phyloP scores from a whole-genome alignment of 2,113 vertebrate species.

The Cavia aperea region DNA sequence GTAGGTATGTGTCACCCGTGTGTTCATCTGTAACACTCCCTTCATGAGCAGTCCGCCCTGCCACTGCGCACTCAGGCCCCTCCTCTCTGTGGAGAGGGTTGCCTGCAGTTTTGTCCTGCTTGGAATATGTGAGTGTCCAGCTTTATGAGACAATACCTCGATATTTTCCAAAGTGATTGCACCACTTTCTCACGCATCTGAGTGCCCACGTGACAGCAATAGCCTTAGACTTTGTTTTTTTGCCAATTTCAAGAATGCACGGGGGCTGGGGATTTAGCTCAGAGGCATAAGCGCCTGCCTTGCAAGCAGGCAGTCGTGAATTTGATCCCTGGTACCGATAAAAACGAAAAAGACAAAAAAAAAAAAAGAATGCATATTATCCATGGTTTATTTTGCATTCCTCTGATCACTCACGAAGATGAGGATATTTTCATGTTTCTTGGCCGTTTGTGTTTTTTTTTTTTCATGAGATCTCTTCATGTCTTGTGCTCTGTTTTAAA shows the following conservation, averaged over 20 bases:
- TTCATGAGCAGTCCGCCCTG: background rate
- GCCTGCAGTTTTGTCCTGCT: background rate
- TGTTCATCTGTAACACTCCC: background rate
- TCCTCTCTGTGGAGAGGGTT: background rate
- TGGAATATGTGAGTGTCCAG: background rate
- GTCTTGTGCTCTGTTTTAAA: background rate
- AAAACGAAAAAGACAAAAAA: no score
- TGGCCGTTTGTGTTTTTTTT: conserved; percentile 4
- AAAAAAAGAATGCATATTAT: background rate
- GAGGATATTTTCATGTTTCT: background rate
- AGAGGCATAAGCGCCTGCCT: no score
- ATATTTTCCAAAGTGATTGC: background rate
- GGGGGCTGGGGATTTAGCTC: no score
- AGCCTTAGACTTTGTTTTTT: conserved; percentile 13
- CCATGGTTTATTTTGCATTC: background rate
- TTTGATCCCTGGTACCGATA: no score
- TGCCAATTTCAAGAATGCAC: background rate
- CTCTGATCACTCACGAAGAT: background rate
- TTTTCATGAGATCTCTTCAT: conserved; percentile 26
- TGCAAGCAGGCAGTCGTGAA: no score
- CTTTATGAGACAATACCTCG: background rate
- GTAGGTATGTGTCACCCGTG: background rate
- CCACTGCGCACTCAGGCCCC: background rate
- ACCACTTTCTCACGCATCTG: background rate
- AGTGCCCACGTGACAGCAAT: background rate